Conservation (phyloP, 2,888 invertebrate species). For the Drosophila antonietae region DNA sequence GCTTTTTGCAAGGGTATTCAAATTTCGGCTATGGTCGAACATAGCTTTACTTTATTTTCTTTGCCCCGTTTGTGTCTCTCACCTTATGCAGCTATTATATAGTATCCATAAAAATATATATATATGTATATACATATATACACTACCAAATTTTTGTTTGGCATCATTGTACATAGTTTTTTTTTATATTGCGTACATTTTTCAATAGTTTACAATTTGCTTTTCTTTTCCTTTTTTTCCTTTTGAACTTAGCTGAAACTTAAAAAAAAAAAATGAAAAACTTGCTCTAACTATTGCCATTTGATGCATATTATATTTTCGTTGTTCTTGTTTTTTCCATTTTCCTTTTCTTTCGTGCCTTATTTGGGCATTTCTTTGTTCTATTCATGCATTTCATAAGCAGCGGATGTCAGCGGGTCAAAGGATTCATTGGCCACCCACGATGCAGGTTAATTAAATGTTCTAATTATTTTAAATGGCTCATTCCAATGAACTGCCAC, state of each 20-base stretch:
- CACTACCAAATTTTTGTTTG: conserved; percentile 10
- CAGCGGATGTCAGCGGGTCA: conserved; percentile 92
- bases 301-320: conserved; percentile 52
- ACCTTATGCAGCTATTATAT: conserved; percentile 7
- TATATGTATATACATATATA: conserved; percentile 13
- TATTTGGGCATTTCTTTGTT: conserved; percentile 38
- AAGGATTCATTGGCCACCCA: conserved; percentile 92
- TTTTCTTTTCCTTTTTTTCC: conserved; percentile 12
- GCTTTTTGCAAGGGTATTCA: conserved; percentile 3
- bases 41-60: conserved; percentile 7
- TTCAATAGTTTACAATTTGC: background rate
- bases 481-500: background rate
- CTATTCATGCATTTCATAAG: conserved; percentile 80
- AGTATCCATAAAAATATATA: conserved; percentile 12
- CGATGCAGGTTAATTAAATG: conserved; percentile 89
- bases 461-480: conserved; percentile 37
- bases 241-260: conserved; percentile 39
- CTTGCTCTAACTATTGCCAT: conserved; percentile 29
- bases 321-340: conserved; percentile 51
- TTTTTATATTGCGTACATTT: background rate
- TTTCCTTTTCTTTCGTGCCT: conserved; percentile 24
- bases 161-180: conserved; percentile 17
- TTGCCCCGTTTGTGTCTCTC: conserved; percentile 23
- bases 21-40: conserved; percentile 6
- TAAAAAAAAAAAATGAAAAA: conserved; percentile 6